Evolutionary conservation across 2,797 vertebrate species (phyloP).

Genomic region (Acanthis flammea): DNA sequence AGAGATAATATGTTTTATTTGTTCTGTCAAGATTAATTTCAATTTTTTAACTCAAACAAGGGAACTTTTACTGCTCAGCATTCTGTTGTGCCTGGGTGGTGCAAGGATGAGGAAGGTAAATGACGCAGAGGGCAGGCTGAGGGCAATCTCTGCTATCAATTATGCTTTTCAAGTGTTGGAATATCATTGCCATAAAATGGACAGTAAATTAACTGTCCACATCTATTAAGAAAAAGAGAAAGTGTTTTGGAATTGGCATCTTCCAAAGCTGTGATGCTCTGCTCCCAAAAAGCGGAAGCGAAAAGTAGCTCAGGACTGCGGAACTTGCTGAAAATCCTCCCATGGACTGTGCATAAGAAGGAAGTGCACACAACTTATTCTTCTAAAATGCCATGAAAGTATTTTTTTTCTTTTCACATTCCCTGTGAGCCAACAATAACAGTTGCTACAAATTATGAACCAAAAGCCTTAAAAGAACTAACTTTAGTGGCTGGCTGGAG

Average conservation of each 20-base stretch:
- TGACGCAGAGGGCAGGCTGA: neutral
- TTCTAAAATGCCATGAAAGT: neutral
- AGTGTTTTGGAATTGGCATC: neutral
- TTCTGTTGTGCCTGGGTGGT: neutral
- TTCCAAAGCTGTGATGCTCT: neutral
- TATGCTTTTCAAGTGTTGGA: neutral
- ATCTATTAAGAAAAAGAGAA: neutral
- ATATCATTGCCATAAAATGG: neutral
- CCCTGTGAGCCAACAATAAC: neutral
- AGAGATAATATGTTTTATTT: neutral
- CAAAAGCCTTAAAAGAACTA: neutral
- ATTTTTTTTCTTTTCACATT: neutral
- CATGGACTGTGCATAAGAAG: rapidly evolving
- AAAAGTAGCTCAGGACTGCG: neutral
- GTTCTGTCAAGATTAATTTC: neutral
- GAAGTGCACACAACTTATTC: neutral
- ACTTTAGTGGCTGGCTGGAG: neutral
- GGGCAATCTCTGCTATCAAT: neutral
- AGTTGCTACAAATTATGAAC: neutral
- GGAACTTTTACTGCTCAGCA: neutral
- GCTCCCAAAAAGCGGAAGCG: neutral
- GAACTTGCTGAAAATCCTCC: neutral
- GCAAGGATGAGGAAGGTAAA: neutral
- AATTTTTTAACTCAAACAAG: neutral
- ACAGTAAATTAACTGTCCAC: neutral